A percentile compares a stretch with the other conserved stretches of the same genome.
These are phyloP conservation scores for Caenorhabditis sp. DNA, from an alignment of 2,888 invertebrate species.

Conservation along the genomic window DNA sequence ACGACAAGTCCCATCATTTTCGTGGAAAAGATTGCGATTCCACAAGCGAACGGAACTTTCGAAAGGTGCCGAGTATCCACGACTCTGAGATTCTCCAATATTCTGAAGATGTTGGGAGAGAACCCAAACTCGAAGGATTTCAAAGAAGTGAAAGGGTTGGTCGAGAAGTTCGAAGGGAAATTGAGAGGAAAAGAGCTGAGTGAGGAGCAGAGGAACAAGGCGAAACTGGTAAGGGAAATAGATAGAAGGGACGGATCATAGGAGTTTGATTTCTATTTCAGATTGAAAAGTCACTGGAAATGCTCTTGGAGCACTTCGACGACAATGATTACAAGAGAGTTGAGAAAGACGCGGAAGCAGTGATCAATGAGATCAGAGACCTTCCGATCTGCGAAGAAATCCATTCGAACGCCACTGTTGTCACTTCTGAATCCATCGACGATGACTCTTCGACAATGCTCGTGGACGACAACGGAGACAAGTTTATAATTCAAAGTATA, in stretches of 20 bases:
- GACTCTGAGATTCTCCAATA: conserved; percentile 54
- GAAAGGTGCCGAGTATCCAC: conserved; percentile 40
- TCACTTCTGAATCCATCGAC: conserved; percentile 44
- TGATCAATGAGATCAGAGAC: conserved; percentile 24
- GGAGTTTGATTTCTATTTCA: no score
- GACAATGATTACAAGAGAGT: conserved; percentile 27
- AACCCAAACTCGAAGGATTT: conserved; percentile 58
- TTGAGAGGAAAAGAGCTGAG: conserved; percentile 40
- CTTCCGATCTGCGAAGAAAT: conserved; percentile 39
- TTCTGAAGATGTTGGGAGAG: conserved; percentile 61
- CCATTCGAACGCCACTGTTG: background rate
- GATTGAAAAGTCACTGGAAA: conserved; percentile 56
- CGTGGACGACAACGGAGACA: conserved; percentile 63
- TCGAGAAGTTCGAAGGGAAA: conserved; percentile 36
- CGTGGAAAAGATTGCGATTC: conserved; percentile 41
- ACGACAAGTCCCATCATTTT: conserved; percentile 55
- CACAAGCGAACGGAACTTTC: conserved; percentile 31
- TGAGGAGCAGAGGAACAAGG: conserved; percentile 29
- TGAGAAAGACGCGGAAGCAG: conserved; percentile 37
- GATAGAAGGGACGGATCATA: no score
- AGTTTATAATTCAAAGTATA: conserved; percentile 57
- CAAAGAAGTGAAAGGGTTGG: conserved; percentile 49
- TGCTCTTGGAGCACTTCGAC: conserved; percentile 57
- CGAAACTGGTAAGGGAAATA: conserved; percentile 23
- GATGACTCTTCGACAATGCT: conserved; percentile 38